Conservation (phyloP, 2,888 invertebrate genomes). For the Andrena marginata region DNA sequence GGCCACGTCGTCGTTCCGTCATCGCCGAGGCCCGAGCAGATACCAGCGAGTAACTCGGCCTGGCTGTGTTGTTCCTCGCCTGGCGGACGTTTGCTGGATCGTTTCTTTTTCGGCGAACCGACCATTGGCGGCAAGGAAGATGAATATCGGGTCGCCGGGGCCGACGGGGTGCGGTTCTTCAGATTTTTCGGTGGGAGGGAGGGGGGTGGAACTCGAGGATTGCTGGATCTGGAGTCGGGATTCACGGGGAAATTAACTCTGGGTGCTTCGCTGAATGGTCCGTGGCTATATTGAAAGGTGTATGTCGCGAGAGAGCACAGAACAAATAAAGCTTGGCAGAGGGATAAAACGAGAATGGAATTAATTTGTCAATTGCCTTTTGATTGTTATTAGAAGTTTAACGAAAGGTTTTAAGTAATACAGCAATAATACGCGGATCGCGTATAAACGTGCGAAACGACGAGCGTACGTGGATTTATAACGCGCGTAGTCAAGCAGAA, state of each 20-base stretch:
- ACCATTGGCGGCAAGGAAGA: background rate
- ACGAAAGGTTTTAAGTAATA: conserved; percentile 21
- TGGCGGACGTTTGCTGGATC: background rate
- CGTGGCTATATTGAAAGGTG: background rate
- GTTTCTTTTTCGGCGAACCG: background rate
- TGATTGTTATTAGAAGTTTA: conserved; percentile 22
- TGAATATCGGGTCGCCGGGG: background rate
- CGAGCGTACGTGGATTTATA: conserved; percentile 73
- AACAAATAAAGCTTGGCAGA: no score
- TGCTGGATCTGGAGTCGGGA: background rate
- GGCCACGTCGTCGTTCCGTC: conserved; percentile 37
- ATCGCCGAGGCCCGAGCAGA: conserved; percentile 50
- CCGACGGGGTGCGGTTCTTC: background rate
- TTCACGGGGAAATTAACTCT: background rate
- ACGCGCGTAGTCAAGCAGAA: conserved; percentile 80
- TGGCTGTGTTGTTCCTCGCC: background rate
- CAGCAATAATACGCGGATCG: conserved; percentile 35
- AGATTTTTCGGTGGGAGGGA: background rate
- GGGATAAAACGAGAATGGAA: background rate
- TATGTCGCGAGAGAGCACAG: background rate
- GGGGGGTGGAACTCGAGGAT: background rate
- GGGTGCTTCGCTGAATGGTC: background rate
- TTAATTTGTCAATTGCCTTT: background rate
- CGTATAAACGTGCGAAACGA: conserved; percentile 64
- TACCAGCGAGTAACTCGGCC: conserved; percentile 35